phyloP scores from a whole-genome alignment of 2,113 vertebrate genomes.

The Hippolais icterina region DNA sequence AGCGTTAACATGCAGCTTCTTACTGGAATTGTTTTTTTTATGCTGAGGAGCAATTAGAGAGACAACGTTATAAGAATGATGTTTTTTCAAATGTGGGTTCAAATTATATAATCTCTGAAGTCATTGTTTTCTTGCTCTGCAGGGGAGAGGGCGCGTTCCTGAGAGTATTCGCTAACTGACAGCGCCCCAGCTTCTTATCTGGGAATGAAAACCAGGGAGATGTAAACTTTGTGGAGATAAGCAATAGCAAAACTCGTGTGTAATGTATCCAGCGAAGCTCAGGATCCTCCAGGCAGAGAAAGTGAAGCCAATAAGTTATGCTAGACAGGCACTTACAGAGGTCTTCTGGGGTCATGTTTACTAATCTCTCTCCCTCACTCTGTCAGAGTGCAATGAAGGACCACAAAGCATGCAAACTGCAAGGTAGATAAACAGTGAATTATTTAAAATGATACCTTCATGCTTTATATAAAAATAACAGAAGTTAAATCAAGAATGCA shows the following conservation, averaged over 20 bases:
- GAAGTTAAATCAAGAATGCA: not conserved
- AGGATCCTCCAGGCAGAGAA: slow-evolving; percentile 37
- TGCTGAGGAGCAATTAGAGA: not conserved
- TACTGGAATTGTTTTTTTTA: not conserved
- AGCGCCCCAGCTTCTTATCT: not conserved
- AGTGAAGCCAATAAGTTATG: slow-evolving; percentile 67
- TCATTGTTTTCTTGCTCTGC: not conserved
- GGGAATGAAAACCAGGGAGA: not conserved
- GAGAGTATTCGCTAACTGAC: not conserved
- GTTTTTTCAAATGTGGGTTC: not conserved
- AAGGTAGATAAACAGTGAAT: slow-evolving; percentile 1
- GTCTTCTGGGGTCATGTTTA: slow-evolving; percentile 68
- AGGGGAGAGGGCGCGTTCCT: not conserved
- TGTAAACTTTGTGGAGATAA: slow-evolving; percentile 51
- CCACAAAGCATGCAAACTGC: slow-evolving; percentile 25
- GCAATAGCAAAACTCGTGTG: not conserved
- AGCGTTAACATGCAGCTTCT: not conserved
- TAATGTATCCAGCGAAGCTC: slow-evolving; percentile 12
- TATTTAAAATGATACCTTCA: not conserved
- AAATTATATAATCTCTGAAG: slow-evolving; percentile 6
- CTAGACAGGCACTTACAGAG: slow-evolving; percentile 62
- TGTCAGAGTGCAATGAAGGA: slow-evolving; percentile 40
- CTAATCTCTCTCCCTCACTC: slow-evolving; percentile 61
- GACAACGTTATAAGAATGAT: not conserved
- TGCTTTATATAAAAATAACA: slow-evolving; percentile 6